These are phyloP conservation scores for Erebia ligea DNA, from an alignment of 2,888 invertebrate genomes.

Conservation along the genomic window DNA sequence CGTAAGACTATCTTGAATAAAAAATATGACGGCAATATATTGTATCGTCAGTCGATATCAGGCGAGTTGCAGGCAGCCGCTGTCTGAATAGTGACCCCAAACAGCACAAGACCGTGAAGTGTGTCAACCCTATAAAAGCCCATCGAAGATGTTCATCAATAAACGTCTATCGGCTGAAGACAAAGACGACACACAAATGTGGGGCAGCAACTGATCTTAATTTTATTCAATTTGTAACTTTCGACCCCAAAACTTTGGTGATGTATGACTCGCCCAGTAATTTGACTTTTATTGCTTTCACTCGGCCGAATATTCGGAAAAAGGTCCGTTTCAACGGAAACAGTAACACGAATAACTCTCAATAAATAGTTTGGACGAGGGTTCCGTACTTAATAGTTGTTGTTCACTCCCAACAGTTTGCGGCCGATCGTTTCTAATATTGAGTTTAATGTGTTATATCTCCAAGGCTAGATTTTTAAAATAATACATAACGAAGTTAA, in stretches of 20 bases:
- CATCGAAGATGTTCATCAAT: no score
- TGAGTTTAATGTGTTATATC: conserved; percentile 6
- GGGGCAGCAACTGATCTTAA: conserved; percentile 56
- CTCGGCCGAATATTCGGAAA: conserved; percentile 42
- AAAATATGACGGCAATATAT: no score
- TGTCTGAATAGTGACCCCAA: no score
- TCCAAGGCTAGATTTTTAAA: no score
- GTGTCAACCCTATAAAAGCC: no score
- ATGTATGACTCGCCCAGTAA: conserved; percentile 77
- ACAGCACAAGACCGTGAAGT: no score
- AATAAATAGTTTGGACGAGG: conserved; percentile 25
- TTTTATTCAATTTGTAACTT: conserved; percentile 80
- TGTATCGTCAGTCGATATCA: no score
- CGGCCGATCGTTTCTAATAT: conserved; percentile 8
- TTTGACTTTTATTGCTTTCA: conserved; percentile 77
- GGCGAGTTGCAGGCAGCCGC: no score
- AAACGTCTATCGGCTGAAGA: no score
- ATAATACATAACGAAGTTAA: no score
- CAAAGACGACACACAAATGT: not conserved
- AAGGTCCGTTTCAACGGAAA: conserved; percentile 58
- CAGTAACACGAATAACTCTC: conserved; percentile 32
- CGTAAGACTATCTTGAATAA: no score
- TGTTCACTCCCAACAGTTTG: conserved; percentile 21
- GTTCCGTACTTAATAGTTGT: conserved; percentile 23
- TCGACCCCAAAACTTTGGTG: conserved; percentile 77